These are phyloP conservation scores for Epinephelus fuscoguttatus DNA, from an alignment of 2,113 vertebrate genomes.

Conservation along the genomic window DNA sequence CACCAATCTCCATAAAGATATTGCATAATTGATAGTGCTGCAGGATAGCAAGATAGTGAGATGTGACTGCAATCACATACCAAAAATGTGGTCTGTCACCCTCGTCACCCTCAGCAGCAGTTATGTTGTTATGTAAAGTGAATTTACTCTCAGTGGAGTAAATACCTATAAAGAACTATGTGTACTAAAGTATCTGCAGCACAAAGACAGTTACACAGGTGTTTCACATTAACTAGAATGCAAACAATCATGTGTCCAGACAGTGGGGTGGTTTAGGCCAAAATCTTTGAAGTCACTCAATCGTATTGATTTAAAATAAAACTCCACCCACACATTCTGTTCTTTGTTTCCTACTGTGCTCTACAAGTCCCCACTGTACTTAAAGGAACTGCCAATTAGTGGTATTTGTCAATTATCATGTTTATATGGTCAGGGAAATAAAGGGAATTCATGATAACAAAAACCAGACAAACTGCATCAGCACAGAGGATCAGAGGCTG, in stretches of 20 bases:
- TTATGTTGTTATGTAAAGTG: slow-evolving; percentile 22
- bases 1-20: slow-evolving; percentile 48
- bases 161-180: background rate
- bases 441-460: slow-evolving; percentile 24
- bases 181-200: background rate
- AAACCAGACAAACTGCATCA: slow-evolving; percentile 38
- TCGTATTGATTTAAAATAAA: slow-evolving; percentile 26
- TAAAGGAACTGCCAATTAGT: slow-evolving; percentile 37
- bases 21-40: slow-evolving; percentile 59
- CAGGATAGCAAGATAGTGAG: slow-evolving; percentile 19
- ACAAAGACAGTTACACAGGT: background rate
- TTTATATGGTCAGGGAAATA: slow-evolving; percentile 13
- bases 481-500: slow-evolving; percentile 48
- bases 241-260: slow-evolving; percentile 1
- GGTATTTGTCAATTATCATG: background rate
- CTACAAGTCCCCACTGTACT: slow-evolving; percentile 12
- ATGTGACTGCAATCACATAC: background rate
- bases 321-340: background rate
- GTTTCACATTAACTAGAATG: background rate
- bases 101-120: background rate
- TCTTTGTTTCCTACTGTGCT: background rate
- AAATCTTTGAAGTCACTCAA: slow-evolving; percentile 3
- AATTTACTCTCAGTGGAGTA: background rate
- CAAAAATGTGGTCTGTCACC: background rate
- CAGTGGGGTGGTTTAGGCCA: background rate